Percentiles rank a stretch among this genome's conserved stretches.
These are phyloP conservation scores for Amiota communis DNA, from an alignment of 2,888 invertebrate species.

Conservation along the genomic window DNA sequence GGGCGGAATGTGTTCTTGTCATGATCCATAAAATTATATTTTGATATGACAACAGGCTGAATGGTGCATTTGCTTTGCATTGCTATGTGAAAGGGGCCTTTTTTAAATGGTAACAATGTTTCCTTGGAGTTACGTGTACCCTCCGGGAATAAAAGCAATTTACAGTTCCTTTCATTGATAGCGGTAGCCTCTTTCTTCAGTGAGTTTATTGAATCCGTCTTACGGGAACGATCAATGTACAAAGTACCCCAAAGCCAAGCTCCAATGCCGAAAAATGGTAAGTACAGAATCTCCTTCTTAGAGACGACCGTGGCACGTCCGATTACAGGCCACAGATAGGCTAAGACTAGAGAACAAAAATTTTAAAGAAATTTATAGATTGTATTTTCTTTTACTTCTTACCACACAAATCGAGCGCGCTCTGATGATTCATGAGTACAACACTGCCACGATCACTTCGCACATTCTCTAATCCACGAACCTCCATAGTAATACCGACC, in stretches of 20 bases:
- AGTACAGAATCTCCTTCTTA: constrained; percentile 86
- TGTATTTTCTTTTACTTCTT: constrained; percentile 63
- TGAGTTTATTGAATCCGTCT: constrained; percentile 80
- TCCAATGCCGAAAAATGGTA: constrained; percentile 88
- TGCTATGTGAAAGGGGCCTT: constrained; percentile 96
- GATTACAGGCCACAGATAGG: constrained; percentile 88
- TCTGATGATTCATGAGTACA: constrained; percentile 91
- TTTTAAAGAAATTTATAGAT: constrained; percentile 34
- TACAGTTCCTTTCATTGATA: constrained; percentile 80
- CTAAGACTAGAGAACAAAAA: constrained; percentile 75
- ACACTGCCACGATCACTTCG: constrained; percentile 84
- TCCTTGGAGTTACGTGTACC: constrained; percentile 89
- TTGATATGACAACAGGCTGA: constrained; percentile 90
- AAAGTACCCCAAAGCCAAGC: constrained; percentile 92
- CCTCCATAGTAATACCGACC: constrained; percentile 81
- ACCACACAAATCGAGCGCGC: constrained; percentile 88
- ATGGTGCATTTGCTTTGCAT: constrained; percentile 87
- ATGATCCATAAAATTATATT: constrained; percentile 83
- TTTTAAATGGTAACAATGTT: constrained; percentile 90
- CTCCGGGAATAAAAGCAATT: constrained; percentile 92
- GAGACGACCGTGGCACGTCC: constrained; percentile 86
- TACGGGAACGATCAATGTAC: constrained; percentile 86
- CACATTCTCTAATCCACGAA: constrained; percentile 85
- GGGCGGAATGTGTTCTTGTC: constrained; percentile 78
- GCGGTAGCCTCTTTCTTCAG: constrained; percentile 82